Evolutionary conservation across 2,888 invertebrate species (phyloP).

Genomic region (Cryptosula pallasiana): DNA sequence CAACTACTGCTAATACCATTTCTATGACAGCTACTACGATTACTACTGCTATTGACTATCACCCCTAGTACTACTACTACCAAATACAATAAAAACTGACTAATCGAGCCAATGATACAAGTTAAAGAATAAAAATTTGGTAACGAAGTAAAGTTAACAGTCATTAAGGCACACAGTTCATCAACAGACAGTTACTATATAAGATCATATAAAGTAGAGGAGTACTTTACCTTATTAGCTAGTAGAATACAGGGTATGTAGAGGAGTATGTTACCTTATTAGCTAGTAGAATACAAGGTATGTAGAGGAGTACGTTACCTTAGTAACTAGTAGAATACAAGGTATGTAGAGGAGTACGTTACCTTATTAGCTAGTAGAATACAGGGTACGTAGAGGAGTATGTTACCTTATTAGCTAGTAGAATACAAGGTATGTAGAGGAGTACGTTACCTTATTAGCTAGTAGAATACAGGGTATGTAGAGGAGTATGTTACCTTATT

Average conservation of each 20-base stretch:
- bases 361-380: background rate
- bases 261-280: background rate
- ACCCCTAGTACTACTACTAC: too few relatives aligned
- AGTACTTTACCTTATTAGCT: background rate
- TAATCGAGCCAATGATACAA: too few relatives aligned
- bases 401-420: background rate
- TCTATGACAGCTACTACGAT: background rate
- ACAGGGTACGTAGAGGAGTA: background rate
- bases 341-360: background rate
- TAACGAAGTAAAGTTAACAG: too few relatives aligned
- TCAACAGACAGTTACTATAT: too few relatives aligned
- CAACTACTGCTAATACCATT: background rate
- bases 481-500: background rate
- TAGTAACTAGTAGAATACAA: background rate
- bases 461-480: background rate
- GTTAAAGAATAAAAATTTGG: too few relatives aligned
- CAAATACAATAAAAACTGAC: too few relatives aligned
- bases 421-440: background rate
- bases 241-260: background rate
- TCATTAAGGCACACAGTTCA: too few relatives aligned
- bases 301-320: background rate
- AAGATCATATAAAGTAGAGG: too few relatives aligned
- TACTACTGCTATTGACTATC: background rate
- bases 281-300: background rate
- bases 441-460: background rate